Base-by-base conservation (phyloP, 2,888 invertebrate species). In the Lithophane socia region DNA sequence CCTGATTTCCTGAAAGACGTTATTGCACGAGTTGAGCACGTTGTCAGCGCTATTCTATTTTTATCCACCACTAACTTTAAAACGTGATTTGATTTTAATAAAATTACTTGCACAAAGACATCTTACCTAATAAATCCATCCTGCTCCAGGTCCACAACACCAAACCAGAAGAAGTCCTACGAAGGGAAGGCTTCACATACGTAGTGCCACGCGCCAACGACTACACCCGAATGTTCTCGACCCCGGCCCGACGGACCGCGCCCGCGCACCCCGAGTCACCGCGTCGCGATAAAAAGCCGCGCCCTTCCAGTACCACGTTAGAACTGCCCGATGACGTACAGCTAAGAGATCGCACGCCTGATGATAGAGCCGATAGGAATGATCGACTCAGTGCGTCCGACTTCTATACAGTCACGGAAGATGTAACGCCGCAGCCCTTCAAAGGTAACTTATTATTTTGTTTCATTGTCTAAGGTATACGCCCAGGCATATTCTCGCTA, bases 181-280 rank as follows among this genome's bases (percentile, higher is more conserved):
- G 95, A 9, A 92, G 94, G 37, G 95, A 95, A 82, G 94, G 95
- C 0, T 95, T 98, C 75, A 97, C 97, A 64, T 98, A 97, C 92
- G 97, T 97, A 84, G 95, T 97, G 87, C 97, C 98, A 8, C 97
- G 97, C 13, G 95, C 94, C 65, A 96, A 96, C 91, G 97, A 97
- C 91, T 97, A 97, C 93, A 95, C 96, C 86, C 95, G 97, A 63
- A 96, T 97, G 96, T 97, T 97, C 90, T 96, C 96, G 0, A 94
- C 96, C 78, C 94, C 97, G 47, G 95, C 94, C 49, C 95, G 95
- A 0, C 94, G 95, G 77, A 87, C 95, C 1, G 97, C 94, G 78
- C 94, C 96, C 77, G 93, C 95, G 82, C 95, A 94, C 86, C 95
- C 96, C 3, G 96, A 96, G 91, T 95, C 96, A 2, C 96, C 96